phyloP scores from a whole-genome alignment of 1,140 invertebrate species.

The Aculops lycopersici region DNA sequence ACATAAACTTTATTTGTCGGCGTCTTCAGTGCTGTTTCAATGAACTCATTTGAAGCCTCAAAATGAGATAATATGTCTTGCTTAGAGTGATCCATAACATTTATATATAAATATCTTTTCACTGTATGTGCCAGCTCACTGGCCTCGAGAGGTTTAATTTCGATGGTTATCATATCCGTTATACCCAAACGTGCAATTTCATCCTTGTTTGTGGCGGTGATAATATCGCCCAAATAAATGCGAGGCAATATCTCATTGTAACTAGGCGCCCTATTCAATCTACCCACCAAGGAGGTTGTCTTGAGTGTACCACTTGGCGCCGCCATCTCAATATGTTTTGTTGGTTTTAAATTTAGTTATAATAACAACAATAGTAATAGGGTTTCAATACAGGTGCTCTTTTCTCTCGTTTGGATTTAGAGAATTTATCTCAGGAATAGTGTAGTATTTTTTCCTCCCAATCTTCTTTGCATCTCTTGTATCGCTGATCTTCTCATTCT shows the following conservation, averaged over 20 bases:
- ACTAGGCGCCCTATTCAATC: neutral
- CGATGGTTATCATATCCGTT: neutral
- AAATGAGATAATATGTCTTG: neutral
- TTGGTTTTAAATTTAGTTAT: neutral
- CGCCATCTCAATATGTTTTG: neutral
- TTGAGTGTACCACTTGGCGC: neutral
- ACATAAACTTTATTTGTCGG: constrained; percentile 4
- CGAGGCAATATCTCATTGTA: neutral
- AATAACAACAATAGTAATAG: too few relatives aligned
- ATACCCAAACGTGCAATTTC: neutral
- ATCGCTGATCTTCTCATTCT: too few relatives aligned
- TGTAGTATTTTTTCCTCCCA: too few relatives aligned
- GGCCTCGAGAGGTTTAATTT: neutral
- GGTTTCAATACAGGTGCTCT: too few relatives aligned
- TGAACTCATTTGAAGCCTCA: neutral
- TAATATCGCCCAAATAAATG: neutral
- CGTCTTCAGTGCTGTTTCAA: neutral
- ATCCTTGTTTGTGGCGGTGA: neutral
- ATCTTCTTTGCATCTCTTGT: too few relatives aligned
- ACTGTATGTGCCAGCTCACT: neutral
- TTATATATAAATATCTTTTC: neutral
- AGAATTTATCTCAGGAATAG: too few relatives aligned
- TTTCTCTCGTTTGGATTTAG: too few relatives aligned
- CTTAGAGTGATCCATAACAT: neutral
- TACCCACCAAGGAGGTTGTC: neutral